Evolutionary conservation across 2,113 vertebrate species (phyloP), one percentile per base, ranked within the genome.

Genomic region (Brachyhypopomus occidentalis): DNA sequence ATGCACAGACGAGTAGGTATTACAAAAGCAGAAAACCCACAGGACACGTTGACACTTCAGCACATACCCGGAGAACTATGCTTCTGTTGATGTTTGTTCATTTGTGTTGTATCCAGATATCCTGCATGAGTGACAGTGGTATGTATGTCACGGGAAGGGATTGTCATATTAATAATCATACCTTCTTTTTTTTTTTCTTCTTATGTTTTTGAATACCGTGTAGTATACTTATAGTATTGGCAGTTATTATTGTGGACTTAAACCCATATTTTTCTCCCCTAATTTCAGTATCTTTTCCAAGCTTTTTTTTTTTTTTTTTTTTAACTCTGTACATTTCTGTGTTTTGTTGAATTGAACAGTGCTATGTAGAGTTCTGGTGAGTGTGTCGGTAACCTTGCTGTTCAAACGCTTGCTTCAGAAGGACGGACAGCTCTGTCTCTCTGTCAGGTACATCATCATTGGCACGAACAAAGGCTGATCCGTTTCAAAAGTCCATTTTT

Each of bases 261-360:
- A 86, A 87, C 85, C 80, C 87, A 77, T 72, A 84, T 87, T 70
- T 88, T 85, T 91, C 91, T 52, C 45, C 45, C 87, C 85, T 84
- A 88, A 86, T 89, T 89, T 89, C 86, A 85, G 89, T 90, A 89
- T 91, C 88, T 91, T 91, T 91, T 83, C 87, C 83, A 89, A 92
- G 90, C 92, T 85, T 90, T 91, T 86, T 84, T 89, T 92, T 89
- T 87, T 89, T 92, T 85, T 90, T 91, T 86, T 84, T 89, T 92
- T 89, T 87, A 87, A 87, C 86, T 86, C 82, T 81, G 86, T 77
- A 85, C 66, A 76, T 77, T 77, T 84, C 84, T 85, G 17, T 4
- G 12, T 17, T 84, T 7, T 66, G 45, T 77, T 41, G 6, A 82
- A 71, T 63, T 34, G 27, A 70, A 34, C 52, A 77, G 73, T 58